Evolutionary conservation across 2,113 vertebrate species (phyloP).

Genomic region (Tragulus kanchil): DNA sequence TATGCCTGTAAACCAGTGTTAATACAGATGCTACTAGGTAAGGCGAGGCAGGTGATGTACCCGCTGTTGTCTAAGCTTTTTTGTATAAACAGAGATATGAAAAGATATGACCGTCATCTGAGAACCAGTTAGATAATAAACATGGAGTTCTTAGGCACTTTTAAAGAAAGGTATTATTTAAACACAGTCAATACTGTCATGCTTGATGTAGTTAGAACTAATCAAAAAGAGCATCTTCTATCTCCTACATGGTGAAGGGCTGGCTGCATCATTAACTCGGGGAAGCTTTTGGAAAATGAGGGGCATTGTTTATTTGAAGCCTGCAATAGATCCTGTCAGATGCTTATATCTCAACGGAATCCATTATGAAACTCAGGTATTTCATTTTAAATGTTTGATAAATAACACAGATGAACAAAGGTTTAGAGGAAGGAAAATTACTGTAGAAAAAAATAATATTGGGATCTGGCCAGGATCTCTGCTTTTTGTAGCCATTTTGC

Average conservation of each 20-base stretch:
- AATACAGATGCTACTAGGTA: not conserved
- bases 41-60: not conserved
- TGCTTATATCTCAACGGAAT: not conserved
- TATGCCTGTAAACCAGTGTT: not conserved
- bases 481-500: not conserved
- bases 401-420: not conserved
- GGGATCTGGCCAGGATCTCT: not conserved
- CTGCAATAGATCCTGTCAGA: not conserved
- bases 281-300: not conserved
- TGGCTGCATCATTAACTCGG: not conserved
- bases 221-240: not conserved
- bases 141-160: not conserved
- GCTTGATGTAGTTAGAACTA: conserved; percentile 26
- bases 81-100: not conserved
- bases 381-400: conserved; percentile 46
- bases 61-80: not conserved
- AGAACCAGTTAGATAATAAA: not conserved
- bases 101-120: not conserved
- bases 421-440: not conserved
- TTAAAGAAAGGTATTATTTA: conserved; percentile 22
- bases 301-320: not conserved
- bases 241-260: not conserved
- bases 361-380: not conserved
- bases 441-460: not conserved
- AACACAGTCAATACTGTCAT: not conserved